Percentiles rank a stretch among this genome's conserved stretches.
phyloP scores from a whole-genome alignment of 2,797 vertebrate genomes.

The Danio aesculapii region DNA sequence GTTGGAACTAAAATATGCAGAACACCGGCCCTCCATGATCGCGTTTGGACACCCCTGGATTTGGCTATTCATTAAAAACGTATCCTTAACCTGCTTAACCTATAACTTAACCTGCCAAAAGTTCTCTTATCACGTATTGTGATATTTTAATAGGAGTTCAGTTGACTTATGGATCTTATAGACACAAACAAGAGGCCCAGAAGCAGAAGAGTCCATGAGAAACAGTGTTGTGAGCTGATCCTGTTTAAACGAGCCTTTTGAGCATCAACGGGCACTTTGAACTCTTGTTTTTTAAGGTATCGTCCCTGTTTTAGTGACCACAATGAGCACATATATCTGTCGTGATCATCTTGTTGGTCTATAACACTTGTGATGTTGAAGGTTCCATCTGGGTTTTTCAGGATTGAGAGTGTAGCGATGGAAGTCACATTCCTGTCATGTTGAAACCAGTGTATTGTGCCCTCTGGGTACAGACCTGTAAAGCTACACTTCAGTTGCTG shows the following conservation, averaged over 20 bases:
- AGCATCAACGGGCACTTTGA: not conserved
- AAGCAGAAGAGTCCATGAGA: not conserved
- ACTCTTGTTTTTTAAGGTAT: not conserved
- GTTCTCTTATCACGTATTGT: not conserved
- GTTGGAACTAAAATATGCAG: too few relatives aligned
- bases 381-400: slow-evolving; percentile 14
- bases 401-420: not conserved
- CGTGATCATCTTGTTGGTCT: not conserved
- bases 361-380: slow-evolving; percentile 41
- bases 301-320: not conserved
- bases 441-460: slow-evolving; percentile 34
- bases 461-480: not conserved
- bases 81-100: too few relatives aligned
- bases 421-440: slow-evolving; percentile 2
- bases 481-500: not conserved
- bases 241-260: rapidly evolving
- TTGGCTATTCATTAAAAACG: too few relatives aligned
- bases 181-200: not conserved
- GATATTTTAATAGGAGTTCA: not conserved
- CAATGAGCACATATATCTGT: slow-evolving; percentile 7
- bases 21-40: too few relatives aligned
- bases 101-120: too few relatives aligned
- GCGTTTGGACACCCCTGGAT: too few relatives aligned
- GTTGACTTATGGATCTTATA: not conserved
- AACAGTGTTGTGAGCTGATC: not conserved